Evolutionary conservation across 1,140 invertebrate species (phyloP).

Genomic region (Mycetomoellerius zeteki): DNA sequence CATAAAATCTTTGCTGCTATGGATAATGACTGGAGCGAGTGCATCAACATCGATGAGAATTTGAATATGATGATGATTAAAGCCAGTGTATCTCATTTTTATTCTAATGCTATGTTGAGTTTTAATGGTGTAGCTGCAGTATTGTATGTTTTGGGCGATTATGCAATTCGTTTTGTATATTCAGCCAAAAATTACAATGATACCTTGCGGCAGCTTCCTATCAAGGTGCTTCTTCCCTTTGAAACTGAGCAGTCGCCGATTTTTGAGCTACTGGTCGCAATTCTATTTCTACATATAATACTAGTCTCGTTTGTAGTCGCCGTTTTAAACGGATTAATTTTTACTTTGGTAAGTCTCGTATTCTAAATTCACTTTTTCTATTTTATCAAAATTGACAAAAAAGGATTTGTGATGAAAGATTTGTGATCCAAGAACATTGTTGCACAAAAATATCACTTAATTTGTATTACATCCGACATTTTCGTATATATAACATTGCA

Average conservation of each 20-base stretch:
- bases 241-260: conserved; percentile 33
- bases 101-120: conserved; percentile 25
- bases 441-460: neutral
- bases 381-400: neutral
- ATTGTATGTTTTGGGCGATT: conserved; percentile 14
- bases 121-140: conserved; percentile 18
- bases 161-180: conserved; percentile 32
- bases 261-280: conserved; percentile 12
- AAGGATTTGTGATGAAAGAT: neutral
- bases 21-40: conserved; percentile 21
- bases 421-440: neutral
- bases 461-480: neutral
- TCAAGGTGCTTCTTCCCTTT: conserved; percentile 30
- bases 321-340: conserved; percentile 9
- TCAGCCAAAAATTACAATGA: neutral
- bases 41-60: conserved; percentile 1
- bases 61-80: conserved; percentile 27
- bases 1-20: conserved; percentile 9
- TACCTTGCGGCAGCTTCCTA: conserved; percentile 18
- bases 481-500: neutral
- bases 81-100: conserved; percentile 35
- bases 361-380: neutral
- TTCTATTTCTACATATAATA: conserved; percentile 23
- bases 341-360: conserved; percentile 26
- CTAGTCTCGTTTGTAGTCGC: neutral